These are phyloP conservation scores for Cerceris ruficornis DNA, from an alignment of 2,888 invertebrate species.

Conservation along the genomic window DNA sequence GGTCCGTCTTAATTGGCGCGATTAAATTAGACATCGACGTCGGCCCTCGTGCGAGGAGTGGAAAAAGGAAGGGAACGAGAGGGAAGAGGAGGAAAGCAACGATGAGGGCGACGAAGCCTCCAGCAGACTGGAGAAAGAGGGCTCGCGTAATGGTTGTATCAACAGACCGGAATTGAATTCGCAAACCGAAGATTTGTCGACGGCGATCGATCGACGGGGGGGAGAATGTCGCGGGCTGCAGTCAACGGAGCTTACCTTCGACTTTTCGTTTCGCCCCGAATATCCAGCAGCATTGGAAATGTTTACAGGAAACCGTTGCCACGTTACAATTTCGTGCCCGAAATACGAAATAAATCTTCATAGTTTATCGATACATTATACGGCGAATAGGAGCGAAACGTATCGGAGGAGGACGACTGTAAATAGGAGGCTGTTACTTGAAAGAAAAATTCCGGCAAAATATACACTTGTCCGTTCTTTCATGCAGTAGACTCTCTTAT, in stretches of 20 bases:
- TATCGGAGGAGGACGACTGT: too few species aligned
- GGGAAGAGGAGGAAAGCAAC: conserved; percentile 19
- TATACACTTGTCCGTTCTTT: too few species aligned
- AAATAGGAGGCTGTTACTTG: too few species aligned
- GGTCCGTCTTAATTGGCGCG: conserved; percentile 60
- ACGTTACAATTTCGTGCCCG: too few species aligned
- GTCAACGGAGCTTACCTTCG: neutral
- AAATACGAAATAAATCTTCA: too few species aligned
- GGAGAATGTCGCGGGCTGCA: conserved; percentile 8
- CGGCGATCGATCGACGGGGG: conserved; percentile 4
- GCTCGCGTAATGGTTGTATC: conserved; percentile 13
- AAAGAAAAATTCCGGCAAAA: too few species aligned
- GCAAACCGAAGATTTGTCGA: conserved; percentile 8
- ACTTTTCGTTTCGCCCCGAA: neutral
- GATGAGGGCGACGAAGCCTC: conserved; percentile 3
- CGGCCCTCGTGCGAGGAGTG: conserved; percentile 9
- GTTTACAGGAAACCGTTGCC: neutral
- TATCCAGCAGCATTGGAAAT: neutral
- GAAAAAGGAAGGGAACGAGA: conserved; percentile 2
- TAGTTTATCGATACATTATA: too few species aligned
- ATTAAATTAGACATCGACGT: conserved; percentile 67
- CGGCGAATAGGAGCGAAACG: too few species aligned
- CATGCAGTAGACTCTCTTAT: too few species aligned
- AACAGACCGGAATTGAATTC: conserved; percentile 27
- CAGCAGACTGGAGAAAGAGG: neutral